These are phyloP conservation scores for Maccullochella peelii DNA, from an alignment of 2,113 vertebrate genomes.

Conservation along the genomic window DNA sequence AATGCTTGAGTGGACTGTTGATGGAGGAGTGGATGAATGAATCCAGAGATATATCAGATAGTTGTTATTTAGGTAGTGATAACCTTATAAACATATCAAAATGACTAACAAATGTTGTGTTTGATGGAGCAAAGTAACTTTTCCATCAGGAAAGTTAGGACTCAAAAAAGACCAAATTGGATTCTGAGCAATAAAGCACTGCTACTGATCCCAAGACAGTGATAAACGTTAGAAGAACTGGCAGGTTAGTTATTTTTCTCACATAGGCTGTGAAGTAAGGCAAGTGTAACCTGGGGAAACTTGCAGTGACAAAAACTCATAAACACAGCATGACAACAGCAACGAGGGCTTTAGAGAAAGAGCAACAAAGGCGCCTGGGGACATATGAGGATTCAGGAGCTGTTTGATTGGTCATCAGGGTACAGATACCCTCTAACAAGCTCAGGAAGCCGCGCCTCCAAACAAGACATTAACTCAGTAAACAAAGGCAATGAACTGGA, in stretches of 20 bases:
- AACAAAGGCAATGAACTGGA: not conserved
- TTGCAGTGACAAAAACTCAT: not conserved
- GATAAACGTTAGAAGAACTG: not conserved
- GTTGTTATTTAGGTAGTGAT: not conserved
- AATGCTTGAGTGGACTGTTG: not conserved
- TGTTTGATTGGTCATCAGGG: constrained; percentile 22
- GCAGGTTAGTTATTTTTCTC: not conserved
- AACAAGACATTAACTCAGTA: constrained; percentile 8
- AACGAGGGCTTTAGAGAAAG: not conserved
- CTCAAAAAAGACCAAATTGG: constrained; percentile 4
- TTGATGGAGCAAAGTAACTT: not conserved
- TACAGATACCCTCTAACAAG: not conserved
- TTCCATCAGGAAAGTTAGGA: not conserved
- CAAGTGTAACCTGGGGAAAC: constrained; percentile 3
- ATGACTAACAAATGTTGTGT: not conserved
- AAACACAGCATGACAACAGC: not conserved
- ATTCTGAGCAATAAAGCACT: not conserved
- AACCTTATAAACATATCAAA: not conserved
- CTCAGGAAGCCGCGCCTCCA: not conserved
- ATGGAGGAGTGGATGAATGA: not conserved
- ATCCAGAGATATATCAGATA: not conserved
- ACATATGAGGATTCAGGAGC: constrained; percentile 4
- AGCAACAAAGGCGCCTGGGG: not conserved
- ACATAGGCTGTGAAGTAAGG: not conserved
- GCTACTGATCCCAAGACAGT: constrained; percentile 1